A percentile compares a stretch with the other conserved stretches of the same genome.
These are phyloP conservation scores for Rhysida immarginata DNA, from an alignment of 1,140 invertebrate species.

Conservation along the genomic window DNA sequence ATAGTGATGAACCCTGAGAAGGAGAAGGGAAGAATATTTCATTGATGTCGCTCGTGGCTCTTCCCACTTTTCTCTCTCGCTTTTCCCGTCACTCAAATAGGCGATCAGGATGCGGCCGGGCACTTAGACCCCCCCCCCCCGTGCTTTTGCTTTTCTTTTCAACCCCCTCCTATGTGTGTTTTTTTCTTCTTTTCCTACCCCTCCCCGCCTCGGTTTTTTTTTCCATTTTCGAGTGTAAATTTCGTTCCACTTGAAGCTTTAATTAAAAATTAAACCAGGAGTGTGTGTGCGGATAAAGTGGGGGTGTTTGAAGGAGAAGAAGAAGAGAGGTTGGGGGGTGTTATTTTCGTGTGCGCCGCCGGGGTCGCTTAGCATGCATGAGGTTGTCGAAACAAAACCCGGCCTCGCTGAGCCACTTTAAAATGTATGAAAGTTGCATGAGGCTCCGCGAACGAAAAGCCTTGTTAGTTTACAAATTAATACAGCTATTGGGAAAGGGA, in stretches of 20 bases:
- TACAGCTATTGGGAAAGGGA: conserved; percentile 8
- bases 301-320: too few species aligned
- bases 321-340: too few species aligned
- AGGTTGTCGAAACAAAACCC: conserved; percentile 8
- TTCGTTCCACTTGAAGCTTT: not conserved
- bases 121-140: not conserved
- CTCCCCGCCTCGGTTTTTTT: not conserved
- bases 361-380: conserved; percentile 9
- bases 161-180: not conserved
- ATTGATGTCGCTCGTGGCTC: not conserved
- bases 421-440: conserved; percentile 9
- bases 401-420: conserved; percentile 6
- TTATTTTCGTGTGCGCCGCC: not conserved
- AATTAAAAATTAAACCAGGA: conserved; percentile 7
- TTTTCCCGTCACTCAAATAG: not conserved
- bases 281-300: not conserved
- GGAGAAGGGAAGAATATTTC: not conserved
- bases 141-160: not conserved
- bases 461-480: conserved; percentile 10
- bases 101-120: not conserved
- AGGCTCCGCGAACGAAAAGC: not conserved
- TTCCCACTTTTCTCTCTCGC: not conserved
- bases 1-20: conserved; percentile 2
- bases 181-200: not conserved
- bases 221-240: not conserved